Evolutionary conservation across 35 echinoderm and acorn worm genomes (phyloP), one percentile per base, ranked within the genome.

Genomic region (Ophioderma brevispina): DNA sequence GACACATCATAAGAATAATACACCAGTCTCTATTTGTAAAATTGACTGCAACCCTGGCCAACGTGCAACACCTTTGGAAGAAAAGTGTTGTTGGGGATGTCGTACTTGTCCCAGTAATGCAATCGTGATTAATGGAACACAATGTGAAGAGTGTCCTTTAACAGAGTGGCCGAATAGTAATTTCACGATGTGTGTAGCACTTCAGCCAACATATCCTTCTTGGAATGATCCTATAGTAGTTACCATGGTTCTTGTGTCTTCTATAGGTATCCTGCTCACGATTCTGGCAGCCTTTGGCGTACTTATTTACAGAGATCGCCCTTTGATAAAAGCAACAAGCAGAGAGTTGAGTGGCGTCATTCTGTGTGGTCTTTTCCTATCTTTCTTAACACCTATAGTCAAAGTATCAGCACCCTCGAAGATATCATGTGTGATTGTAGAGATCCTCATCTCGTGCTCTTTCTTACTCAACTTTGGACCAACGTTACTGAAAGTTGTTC

Each of bases 81-180:
- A 43, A 34, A 78, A 78, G 36, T 89, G 87, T 55, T 89, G 87
- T 43, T 89, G 46, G 37, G 77, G 35, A 25, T 89, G 87, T 42
- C 40, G 0, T 36, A 4, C 33, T 32, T 89, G 87, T 35, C 38
- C 10, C 23, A 36, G 40, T 32, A 33, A 89, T 55, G 76, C 52
- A 21, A 63, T 50, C 21, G 49, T 52, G 28, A 33, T 50, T 13
- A 31, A 63, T 15, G 40, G 34, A 46, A 46, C n/a, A 70, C 15
- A 49, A 10, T 85, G 83, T 40, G 18, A 37, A 19, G 31, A 52
- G 2, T 85, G 83, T 70, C 83, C 83, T 6, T 14, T 6, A 13
- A 33, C 36, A 8, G 32, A 36, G 21, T 85, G 83, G 83, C 83
- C 83, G 17, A 39, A 36, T 28, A 35, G 14, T 30, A n/a, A 33